Conservation (phyloP, 2,888 invertebrate species). For the Branchellion lobata region DNA sequence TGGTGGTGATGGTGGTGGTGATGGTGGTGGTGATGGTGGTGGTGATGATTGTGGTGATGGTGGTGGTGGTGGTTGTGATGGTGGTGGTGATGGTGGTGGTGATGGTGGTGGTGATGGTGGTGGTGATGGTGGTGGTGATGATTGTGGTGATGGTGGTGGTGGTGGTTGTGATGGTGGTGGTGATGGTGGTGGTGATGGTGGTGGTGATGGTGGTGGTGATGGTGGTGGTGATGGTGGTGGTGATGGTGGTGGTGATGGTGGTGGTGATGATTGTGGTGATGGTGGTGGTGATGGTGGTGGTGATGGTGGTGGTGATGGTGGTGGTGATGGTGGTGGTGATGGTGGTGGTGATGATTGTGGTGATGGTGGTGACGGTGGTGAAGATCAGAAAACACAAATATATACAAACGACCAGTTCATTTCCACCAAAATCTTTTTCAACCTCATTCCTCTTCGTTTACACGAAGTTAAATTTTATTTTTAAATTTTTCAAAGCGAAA, state of each 20-base stretch:
- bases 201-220: neutral
- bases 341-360: neutral
- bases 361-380: neutral
- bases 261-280: neutral
- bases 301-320: neutral
- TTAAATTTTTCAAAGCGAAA: too few relatives aligned
- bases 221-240: neutral
- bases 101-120: neutral
- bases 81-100: neutral
- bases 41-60: neutral
- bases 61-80: neutral
- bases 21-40: neutral
- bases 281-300: neutral
- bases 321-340: neutral
- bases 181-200: neutral
- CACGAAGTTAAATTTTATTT: too few relatives aligned
- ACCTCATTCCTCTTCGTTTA: too few relatives aligned
- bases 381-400: too few relatives aligned
- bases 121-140: neutral
- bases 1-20: neutral
- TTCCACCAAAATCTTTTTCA: too few relatives aligned
- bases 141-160: neutral
- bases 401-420: too few relatives aligned
- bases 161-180: neutral
- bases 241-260: neutral